Evolutionary conservation across 2,797 vertebrate species (phyloP).

Genomic region (Melanotaenia nigrans): DNA sequence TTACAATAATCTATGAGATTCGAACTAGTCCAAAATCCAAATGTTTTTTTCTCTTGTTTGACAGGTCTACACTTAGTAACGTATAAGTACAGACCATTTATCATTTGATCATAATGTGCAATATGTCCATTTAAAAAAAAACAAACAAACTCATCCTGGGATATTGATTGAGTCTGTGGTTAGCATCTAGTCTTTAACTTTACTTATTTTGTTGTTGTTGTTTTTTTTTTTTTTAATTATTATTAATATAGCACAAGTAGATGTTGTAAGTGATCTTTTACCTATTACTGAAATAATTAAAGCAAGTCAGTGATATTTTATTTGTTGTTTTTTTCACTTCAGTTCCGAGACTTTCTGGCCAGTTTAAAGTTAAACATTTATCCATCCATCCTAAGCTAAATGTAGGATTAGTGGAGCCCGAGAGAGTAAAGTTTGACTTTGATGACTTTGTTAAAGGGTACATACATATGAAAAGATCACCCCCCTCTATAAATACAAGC

Average conservation of each 20-base stretch:
- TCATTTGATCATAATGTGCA: no score
- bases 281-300: conserved; percentile 55
- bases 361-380: conserved; percentile 59
- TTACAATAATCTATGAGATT: no score
- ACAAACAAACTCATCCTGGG: background rate
- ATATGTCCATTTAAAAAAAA: no score
- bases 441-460: conserved; percentile 80
- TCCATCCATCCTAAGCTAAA: conserved; percentile 61
- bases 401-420: conserved; percentile 64
- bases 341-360: conserved; percentile 56
- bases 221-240: no score
- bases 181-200: background rate
- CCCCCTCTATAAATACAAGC: conserved; percentile 77
- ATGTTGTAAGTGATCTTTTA: conserved; percentile 31
- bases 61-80: no score
- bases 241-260: conserved; percentile 18
- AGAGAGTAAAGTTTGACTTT: conserved; percentile 72
- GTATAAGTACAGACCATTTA: no score
- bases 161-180: conserved; percentile 14
- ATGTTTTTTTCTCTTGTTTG: no score
- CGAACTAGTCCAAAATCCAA: no score
- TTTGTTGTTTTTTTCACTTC: conserved; percentile 47
- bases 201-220: background rate
- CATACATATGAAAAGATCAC: conserved; percentile 78
- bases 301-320: conserved; percentile 33